Percentiles rank a stretch among this genome's conserved stretches.
phyloP scores from a whole-genome alignment of 2,113 vertebrate species.

The Tenebrosternarchus preto region DNA sequence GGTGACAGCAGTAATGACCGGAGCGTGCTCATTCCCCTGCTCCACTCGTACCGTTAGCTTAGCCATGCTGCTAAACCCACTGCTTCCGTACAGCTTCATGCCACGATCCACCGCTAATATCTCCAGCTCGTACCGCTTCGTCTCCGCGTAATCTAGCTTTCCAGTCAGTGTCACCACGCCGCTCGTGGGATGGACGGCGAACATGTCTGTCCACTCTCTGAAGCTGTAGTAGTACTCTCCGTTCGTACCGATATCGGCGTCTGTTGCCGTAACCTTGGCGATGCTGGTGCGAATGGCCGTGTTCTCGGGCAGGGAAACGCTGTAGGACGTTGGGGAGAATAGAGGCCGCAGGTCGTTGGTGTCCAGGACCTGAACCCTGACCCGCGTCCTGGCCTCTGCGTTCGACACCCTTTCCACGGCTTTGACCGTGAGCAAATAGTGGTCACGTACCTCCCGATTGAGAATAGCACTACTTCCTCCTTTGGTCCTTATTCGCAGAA shows the following conservation, averaged over 20 bases:
- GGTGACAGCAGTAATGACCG: slow-evolving; percentile 81
- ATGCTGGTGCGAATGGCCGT: slow-evolving; percentile 89
- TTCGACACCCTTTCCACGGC: slow-evolving; percentile 86
- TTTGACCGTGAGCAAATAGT: slow-evolving; percentile 88
- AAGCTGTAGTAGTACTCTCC: slow-evolving; percentile 99
- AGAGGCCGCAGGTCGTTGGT: slow-evolving; percentile 95
- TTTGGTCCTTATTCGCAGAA: slow-evolving; percentile 97
- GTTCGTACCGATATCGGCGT: slow-evolving; percentile 96
- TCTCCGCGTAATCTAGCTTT: slow-evolving; percentile 84
- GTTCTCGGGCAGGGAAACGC: slow-evolving; percentile 90
- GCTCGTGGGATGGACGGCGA: slow-evolving; percentile 95
- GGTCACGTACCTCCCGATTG: slow-evolving; percentile 95
- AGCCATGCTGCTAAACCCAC: slow-evolving; percentile 96
- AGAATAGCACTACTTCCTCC: slow-evolving; percentile 96
- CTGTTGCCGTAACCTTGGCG: slow-evolving; percentile 90
- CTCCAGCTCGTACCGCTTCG: slow-evolving; percentile 86
- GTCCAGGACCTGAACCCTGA: slow-evolving; percentile 92
- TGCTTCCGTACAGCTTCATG: slow-evolving; percentile 94
- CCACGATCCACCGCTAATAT: slow-evolving; percentile 94
- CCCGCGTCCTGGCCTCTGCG: slow-evolving; percentile 80
- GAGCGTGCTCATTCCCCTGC: slow-evolving; percentile 88
- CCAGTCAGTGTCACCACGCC: slow-evolving; percentile 89
- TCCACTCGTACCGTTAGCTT: slow-evolving; percentile 86
- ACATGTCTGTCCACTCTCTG: slow-evolving; percentile 91
- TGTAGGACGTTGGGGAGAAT: slow-evolving; percentile 96